phyloP scores from a whole-genome alignment of 1,140 invertebrate genomes.

The Tetramorium parvispinum region DNA sequence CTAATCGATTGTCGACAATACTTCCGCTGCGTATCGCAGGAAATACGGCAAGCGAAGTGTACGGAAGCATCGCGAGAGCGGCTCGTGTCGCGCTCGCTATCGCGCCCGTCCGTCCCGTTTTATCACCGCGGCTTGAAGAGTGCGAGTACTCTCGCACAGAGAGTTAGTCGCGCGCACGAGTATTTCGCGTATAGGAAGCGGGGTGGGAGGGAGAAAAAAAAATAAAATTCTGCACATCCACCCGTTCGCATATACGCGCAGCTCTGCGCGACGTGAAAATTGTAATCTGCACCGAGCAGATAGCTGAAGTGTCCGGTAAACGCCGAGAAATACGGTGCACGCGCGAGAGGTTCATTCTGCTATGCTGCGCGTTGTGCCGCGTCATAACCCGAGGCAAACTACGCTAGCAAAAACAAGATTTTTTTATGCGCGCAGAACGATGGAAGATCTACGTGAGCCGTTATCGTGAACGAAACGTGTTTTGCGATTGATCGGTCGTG shows the following conservation, averaged over 20 bases:
- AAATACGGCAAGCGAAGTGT: conserved; percentile 17
- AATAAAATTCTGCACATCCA: neutral
- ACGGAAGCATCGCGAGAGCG: neutral
- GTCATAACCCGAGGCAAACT: conserved; percentile 46
- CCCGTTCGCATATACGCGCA: conserved; percentile 14
- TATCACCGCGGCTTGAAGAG: conserved; percentile 44
- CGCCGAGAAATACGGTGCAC: neutral
- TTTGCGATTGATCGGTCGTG: neutral
- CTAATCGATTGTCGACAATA: conserved; percentile 55
- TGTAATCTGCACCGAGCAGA: conserved; percentile 51
- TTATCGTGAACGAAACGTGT: neutral
- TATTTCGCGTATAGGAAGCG: neutral
- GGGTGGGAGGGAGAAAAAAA: neutral
- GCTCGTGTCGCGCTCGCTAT: conserved; percentile 10
- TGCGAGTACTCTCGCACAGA: neutral
- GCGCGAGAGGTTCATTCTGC: conserved; percentile 8
- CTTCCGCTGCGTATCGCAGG: conserved; percentile 45
- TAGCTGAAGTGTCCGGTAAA: conserved; percentile 30
- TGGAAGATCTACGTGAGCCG: conserved; percentile 14
- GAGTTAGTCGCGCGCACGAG: neutral
- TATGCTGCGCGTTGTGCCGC: neutral
- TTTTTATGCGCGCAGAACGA: conserved; percentile 13
- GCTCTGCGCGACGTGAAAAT: conserved; percentile 48
- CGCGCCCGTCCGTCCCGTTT: conserved; percentile 17
- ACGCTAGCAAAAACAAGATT: conserved; percentile 54